Percentiles rank a stretch among this genome's conserved stretches.
phyloP scores from a whole-genome alignment of 2,888 invertebrate species.

The Mantis religiosa region DNA sequence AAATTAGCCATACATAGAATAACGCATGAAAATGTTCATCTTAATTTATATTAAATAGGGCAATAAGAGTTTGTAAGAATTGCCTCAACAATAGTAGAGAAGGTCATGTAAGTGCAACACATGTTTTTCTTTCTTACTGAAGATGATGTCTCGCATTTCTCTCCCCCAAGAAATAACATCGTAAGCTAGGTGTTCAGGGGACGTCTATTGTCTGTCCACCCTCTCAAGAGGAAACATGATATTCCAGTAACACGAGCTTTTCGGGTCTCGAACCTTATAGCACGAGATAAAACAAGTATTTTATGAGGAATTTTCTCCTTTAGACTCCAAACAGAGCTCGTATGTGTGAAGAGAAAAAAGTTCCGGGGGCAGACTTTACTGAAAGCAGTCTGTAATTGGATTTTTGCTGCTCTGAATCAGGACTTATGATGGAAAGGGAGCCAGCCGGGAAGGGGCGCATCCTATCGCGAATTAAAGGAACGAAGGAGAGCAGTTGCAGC shows the following conservation, averaged over 20 bases:
- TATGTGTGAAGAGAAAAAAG: not conserved
- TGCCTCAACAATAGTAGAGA: too few relatives aligned
- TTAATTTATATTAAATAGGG: too few relatives aligned
- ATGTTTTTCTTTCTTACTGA: too few relatives aligned
- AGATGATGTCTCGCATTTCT: too few relatives aligned
- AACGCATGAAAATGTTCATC: too few relatives aligned
- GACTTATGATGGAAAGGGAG: not conserved
- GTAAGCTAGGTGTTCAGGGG: too few relatives aligned
- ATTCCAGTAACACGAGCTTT: not conserved
- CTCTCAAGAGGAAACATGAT: too few relatives aligned
- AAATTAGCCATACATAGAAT: too few relatives aligned
- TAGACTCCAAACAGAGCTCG: not conserved
- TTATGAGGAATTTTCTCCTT: not conserved
- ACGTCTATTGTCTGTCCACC: too few relatives aligned
- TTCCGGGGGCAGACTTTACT: not conserved
- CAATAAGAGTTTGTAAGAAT: too few relatives aligned
- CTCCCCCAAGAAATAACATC: too few relatives aligned
- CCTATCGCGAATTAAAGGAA: not conserved
- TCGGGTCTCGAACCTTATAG: not conserved
- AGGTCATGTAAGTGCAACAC: too few relatives aligned
- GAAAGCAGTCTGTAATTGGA: conserved; percentile 5
- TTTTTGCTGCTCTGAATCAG: not conserved
- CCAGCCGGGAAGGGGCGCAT: not conserved
- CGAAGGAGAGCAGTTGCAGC: not conserved
- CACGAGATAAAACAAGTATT: not conserved